Evolutionary conservation across 2,113 vertebrate genomes (phyloP).

Genomic region (Microtus ochrogaster): DNA sequence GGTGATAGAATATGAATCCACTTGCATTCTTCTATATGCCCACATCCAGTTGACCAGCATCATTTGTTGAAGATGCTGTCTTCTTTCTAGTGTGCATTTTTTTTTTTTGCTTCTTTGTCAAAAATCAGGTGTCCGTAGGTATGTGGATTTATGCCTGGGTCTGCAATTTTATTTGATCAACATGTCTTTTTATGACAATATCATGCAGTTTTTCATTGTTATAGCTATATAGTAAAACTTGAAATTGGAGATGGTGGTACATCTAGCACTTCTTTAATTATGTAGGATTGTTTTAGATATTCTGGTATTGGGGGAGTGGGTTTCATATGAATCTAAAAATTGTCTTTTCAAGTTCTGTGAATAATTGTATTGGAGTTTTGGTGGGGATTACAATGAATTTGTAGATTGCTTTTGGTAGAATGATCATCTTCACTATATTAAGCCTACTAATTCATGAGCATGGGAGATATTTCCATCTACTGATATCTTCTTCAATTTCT

Average conservation of each 20-base stretch:
- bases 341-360: too few species aligned
- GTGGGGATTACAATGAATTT: too few species aligned
- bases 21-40: neutral
- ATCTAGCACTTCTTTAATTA: neutral
- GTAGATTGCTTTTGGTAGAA: too few species aligned
- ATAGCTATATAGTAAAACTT: neutral
- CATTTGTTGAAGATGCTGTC: neutral
- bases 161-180: neutral
- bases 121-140: neutral
- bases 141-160: neutral
- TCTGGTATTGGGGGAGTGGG: neutral
- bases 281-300: neutral
- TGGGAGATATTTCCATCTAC: too few species aligned
- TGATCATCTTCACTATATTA: too few species aligned
- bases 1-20: neutral
- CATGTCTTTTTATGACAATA: neutral
- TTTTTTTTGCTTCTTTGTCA: neutral
- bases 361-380: too few species aligned
- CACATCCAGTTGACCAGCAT: neutral
- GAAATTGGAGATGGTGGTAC: neutral
- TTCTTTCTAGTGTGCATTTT: neutral
- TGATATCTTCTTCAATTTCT: too few species aligned
- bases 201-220: neutral
- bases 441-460: too few species aligned
- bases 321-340: too few species aligned